These are phyloP conservation scores for Zaprionus lineosus DNA, from an alignment of 2,888 invertebrate species.

Conservation along the genomic window DNA sequence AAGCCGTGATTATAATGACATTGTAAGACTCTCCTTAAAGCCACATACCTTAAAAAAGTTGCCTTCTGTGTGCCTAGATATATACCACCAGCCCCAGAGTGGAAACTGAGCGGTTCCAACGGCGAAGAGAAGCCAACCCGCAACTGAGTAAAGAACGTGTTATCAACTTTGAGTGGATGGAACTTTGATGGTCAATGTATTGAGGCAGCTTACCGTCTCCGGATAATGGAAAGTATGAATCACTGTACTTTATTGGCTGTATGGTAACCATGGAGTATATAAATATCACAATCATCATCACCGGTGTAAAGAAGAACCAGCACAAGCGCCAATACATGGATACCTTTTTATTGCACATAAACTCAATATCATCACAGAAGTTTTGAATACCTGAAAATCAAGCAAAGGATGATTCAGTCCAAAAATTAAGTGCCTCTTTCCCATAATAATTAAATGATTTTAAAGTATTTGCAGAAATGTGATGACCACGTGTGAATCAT, in stretches of 20 bases:
- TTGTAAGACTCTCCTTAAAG: background rate
- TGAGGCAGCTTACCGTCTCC: conserved; percentile 84
- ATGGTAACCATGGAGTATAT: conserved; percentile 87
- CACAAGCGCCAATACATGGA: conserved; percentile 90
- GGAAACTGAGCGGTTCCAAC: conserved; percentile 84
- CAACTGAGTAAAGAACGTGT: conserved; percentile 75
- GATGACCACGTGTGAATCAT: too few relatives aligned
- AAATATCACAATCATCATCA: conserved; percentile 87
- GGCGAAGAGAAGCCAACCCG: conserved; percentile 84
- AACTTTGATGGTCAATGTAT: too few relatives aligned
- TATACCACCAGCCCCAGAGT: conserved; percentile 83
- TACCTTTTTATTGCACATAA: conserved; percentile 87
- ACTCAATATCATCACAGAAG: conserved; percentile 88
- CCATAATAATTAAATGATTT: too few relatives aligned
- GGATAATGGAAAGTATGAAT: conserved; percentile 84
- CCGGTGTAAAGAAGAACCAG: conserved; percentile 89
- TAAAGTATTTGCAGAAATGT: too few relatives aligned
- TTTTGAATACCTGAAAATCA: conserved; percentile 84
- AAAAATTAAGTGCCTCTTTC: too few relatives aligned
- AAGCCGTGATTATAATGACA: background rate
- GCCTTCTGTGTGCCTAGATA: conserved; percentile 49
- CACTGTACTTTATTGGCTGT: conserved; percentile 85
- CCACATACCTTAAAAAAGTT: conserved; percentile 52
- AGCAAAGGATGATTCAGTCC: too few relatives aligned
- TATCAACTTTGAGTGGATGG: too few relatives aligned